Base-by-base conservation (phyloP, 1,140 invertebrate genomes). In the Panagrolaimus sp. region DNA sequence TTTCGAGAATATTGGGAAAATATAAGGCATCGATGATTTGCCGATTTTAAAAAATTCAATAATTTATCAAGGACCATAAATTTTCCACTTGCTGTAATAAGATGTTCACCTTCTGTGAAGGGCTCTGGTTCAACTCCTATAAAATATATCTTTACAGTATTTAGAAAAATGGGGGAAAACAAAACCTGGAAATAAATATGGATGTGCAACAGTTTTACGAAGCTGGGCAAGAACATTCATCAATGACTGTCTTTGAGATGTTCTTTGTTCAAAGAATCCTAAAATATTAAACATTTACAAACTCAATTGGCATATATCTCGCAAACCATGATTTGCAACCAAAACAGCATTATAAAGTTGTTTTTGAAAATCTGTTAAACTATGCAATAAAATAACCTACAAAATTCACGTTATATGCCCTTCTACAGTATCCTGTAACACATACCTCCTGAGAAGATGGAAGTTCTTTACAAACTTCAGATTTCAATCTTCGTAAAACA, bases 141-240 rank as follows among this genome's bases (percentile, higher is more conserved):
- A 38, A 38, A 38, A 38, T 2, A 38, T 38, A 38, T 7, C 7
- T 2, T 16, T 3, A 31, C 9, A 31, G 23, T 48, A 63, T 61
- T 31, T n/a, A 65, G 1, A 1, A 66, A 20, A 25, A 13, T n/a
- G n/a, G n/a, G n/a, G n/a, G 9, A 16, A 1, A 65, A 9, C 13
- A 72, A 70, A 70, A 84, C 84, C 84, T 76, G 84, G 79, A 86
- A 98, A 98, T 91, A 98, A 96, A 84, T 98, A 98, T 1, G 95
- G 95, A 88, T 98, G 95, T 86, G 98, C 98, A 84, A 94, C 97
- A 43, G 98, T 88, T 86, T 98, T 98, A 64, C 94, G 87, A 70
- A 98, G 85, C 84, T 98, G 95, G 75, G 98, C 94, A 78, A 98
- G 95, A 0, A 93, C 96, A 84, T 98, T 98, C 93, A 97, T 97